Base-by-base conservation (phyloP, 2,888 invertebrate species). In the Conistra vaccinii region DNA sequence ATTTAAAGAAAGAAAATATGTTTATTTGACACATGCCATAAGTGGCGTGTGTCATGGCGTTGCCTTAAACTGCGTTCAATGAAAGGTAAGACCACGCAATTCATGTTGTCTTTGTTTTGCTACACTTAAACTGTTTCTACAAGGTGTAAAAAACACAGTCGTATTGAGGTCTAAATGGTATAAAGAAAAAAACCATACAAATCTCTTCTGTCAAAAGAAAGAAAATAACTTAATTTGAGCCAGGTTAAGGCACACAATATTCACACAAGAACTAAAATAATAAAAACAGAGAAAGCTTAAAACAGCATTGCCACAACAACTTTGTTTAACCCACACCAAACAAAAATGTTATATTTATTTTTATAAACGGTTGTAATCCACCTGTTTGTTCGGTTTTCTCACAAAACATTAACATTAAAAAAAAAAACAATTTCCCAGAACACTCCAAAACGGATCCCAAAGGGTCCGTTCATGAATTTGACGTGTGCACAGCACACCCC, bases 401-500 rank as follows among this genome's bases (percentile, higher is more conserved):
- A 48, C 20, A 45, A 60, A 39, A 60, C 1, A 72, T n/a, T 53
- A 55, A 35, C 20, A 67, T 66, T n/a, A 10, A 1, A 51, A 51
- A 35, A 42, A 45, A 2, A 48, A 51, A 10, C 0, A 20, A 66
- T 45, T 67, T 45, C 14, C 42, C 17, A 23, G 35, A 61, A 55
- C 29, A 29, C 2, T n/a, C 9, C 14, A 20, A 57, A 69, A 73
- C 26, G 12, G 29, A 51, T n/a, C 17, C 26, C 3, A 69, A 69
- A 80, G 35, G 39, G 5, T 48, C 17, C 12, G 26, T 58, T 62
- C 29, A 55, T 73, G 63, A 60, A 70, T 71, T 42, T 68, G 53
- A 81, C 57, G 73, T 57, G 17, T 45, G 68, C 23, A 65, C 68
- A 61, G 63, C 17, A 66, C 76, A 76, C 7, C 66, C 71, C 57